phyloP scores from a whole-genome alignment of 2,797 vertebrate genomes.

The Babyrousa celebensis region DNA sequence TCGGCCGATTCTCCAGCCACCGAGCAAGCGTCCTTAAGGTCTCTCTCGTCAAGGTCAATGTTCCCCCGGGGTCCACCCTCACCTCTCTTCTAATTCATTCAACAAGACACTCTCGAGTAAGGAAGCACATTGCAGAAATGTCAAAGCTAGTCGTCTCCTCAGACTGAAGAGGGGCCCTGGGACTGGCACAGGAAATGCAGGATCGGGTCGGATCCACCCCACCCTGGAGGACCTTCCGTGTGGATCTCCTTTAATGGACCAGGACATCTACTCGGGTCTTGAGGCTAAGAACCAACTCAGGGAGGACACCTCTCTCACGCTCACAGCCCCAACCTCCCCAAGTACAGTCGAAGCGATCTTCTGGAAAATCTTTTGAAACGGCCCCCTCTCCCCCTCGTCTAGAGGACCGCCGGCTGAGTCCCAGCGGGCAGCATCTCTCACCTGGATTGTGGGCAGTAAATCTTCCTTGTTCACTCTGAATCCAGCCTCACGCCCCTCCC shows the following conservation, averaged over 20 bases:
- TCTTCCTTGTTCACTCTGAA: slow-evolving; percentile 6
- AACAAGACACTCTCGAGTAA: neutral
- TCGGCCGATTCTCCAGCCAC: neutral
- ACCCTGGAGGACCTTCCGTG: neutral
- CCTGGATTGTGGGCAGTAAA: neutral
- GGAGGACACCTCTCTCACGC: neutral
- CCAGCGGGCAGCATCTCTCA: slow-evolving; percentile 6
- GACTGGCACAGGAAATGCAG: neutral
- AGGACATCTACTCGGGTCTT: neutral
- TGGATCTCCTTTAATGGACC: neutral
- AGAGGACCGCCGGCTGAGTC: neutral
- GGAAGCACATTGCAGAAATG: neutral
- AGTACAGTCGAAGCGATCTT: neutral
- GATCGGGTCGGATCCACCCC: neutral
- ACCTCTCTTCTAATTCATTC: neutral
- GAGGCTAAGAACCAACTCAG: neutral
- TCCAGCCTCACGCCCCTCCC: neutral
- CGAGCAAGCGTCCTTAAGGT: neutral
- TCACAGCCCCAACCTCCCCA: neutral
- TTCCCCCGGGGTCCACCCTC: neutral
- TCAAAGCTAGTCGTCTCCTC: neutral
- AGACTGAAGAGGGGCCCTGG: neutral
- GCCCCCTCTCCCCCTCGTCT: neutral
- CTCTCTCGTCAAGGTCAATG: neutral
- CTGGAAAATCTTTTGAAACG: neutral